phyloP scores from a whole-genome alignment of 2,888 invertebrate species.

The Microctonus aethiopoides region DNA sequence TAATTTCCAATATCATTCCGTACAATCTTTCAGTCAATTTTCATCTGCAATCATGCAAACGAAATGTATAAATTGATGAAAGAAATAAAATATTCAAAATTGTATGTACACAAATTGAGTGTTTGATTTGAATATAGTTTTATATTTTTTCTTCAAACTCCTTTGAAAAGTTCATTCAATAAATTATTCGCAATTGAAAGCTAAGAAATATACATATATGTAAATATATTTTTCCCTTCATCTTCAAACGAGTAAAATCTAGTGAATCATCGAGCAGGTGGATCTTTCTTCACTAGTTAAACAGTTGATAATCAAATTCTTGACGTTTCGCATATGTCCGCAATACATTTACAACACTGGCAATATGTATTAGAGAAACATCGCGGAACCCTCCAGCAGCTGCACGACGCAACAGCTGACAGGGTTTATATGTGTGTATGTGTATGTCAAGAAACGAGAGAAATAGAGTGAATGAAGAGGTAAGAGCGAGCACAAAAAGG shows the following conservation, averaged over 20 bases:
- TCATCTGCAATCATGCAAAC: not conserved
- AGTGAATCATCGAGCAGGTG: not conserved
- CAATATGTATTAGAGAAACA: not conserved
- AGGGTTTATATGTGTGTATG: conserved; percentile 35
- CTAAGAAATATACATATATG: too few relatives aligned
- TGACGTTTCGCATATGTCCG: not conserved
- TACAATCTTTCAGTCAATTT: too few relatives aligned
- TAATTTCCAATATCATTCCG: not conserved
- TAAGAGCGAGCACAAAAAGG: not conserved
- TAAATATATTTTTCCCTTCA: too few relatives aligned
- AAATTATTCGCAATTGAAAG: not conserved
- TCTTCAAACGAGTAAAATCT: too few relatives aligned
- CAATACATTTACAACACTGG: conserved; percentile 7
- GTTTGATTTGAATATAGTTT: not conserved
- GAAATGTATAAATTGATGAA: not conserved
- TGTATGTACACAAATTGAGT: not conserved
- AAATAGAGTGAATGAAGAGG: not conserved
- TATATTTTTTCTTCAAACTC: not conserved
- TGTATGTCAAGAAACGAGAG: conserved; percentile 21
- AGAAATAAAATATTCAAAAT: not conserved
- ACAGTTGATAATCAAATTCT: conserved; percentile 14
- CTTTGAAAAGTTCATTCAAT: not conserved
- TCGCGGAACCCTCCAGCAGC: conserved; percentile 44
- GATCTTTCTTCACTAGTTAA: not conserved
- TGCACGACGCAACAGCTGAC: conserved; percentile 58